These are phyloP conservation scores for Microcebus murinus DNA, from an alignment of 2,113 vertebrate species.

Conservation along the genomic window DNA sequence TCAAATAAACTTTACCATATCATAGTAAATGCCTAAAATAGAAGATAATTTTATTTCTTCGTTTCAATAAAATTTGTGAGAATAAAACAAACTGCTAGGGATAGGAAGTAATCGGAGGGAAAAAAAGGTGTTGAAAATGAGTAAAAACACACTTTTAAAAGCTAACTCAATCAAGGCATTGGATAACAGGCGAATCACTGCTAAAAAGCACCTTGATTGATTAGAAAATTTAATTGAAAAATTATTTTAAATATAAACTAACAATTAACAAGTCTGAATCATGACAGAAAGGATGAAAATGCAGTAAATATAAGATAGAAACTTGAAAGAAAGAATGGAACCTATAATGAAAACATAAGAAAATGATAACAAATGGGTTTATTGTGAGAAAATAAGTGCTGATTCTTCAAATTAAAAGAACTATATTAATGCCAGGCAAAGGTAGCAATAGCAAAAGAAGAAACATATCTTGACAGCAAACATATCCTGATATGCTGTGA, in stretches of 20 bases:
- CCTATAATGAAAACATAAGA: neutral
- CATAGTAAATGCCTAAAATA: neutral
- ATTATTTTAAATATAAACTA: neutral
- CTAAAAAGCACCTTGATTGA: neutral
- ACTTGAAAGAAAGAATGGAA: neutral
- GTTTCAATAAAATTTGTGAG: neutral
- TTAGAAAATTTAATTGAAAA: neutral
- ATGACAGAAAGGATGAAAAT: neutral
- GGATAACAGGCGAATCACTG: neutral
- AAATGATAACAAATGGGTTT: neutral
- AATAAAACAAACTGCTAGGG: neutral
- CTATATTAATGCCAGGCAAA: neutral
- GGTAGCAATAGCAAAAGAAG: neutral
- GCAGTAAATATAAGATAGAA: neutral
- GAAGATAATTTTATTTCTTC: neutral
- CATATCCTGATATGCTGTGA: neutral
- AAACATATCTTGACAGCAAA: neutral
- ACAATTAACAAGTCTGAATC: neutral
- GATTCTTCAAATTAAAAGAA: neutral
- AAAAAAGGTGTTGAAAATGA: neutral
- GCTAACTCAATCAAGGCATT: neutral
- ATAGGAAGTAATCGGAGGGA: neutral
- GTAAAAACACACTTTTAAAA: neutral
- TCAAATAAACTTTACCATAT: neutral
- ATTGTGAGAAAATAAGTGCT: neutral